A percentile compares a stretch with the other conserved stretches of the same genome.
Conservation (phyloP, 2,888 invertebrate species). For the Leptinotarsa tumamoca region DNA sequence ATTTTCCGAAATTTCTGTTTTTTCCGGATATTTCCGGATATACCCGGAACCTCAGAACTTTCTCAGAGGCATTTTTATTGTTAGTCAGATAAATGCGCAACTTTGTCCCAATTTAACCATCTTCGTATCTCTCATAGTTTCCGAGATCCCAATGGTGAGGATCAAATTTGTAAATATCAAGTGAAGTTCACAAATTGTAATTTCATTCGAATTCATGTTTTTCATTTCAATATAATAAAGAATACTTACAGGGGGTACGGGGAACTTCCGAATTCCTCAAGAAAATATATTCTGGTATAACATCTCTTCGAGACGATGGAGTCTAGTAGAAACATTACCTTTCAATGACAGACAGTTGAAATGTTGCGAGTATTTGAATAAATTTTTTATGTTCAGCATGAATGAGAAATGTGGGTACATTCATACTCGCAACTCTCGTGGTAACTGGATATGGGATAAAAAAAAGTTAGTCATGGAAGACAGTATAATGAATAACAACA, state of each 20-base stretch:
- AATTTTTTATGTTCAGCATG: constrained; percentile 57
- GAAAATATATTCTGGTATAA: constrained; percentile 62
- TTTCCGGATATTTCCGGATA: too few relatives aligned
- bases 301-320: constrained; percentile 58
- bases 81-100: too few relatives aligned
- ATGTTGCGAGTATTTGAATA: constrained; percentile 57
- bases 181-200: too few relatives aligned
- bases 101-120: too few relatives aligned
- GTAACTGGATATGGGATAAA: constrained; percentile 45
- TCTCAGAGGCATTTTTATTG: too few relatives aligned
- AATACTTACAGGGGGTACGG: constrained; percentile 53
- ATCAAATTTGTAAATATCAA: too few relatives aligned
- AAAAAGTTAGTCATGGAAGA: constrained; percentile 31
- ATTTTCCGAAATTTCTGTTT: too few relatives aligned
- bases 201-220: neutral
- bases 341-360: constrained; percentile 54
- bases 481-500: constrained; percentile 38
- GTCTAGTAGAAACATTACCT: constrained; percentile 53
- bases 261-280: constrained; percentile 59
- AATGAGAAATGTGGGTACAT: constrained; percentile 55
- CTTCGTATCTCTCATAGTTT: too few relatives aligned
- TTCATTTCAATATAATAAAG: neutral
- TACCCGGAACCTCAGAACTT: too few relatives aligned
- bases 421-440: constrained; percentile 44
- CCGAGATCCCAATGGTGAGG: too few relatives aligned